Conservation (phyloP, 2,888 invertebrate genomes). For the Pterobdella sp. region DNA sequence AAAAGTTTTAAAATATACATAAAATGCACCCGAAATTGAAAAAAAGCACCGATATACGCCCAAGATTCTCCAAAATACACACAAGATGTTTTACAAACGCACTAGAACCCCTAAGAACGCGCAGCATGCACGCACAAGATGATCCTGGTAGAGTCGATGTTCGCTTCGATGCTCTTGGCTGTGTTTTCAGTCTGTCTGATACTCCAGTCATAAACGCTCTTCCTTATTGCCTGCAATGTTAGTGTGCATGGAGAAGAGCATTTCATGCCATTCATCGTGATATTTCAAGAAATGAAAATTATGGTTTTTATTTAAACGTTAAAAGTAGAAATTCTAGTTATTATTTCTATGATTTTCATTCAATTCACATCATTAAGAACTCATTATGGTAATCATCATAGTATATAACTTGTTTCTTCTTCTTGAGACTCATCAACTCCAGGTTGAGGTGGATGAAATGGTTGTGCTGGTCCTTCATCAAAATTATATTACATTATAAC, state of each 20-base stretch:
- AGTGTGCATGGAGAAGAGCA: not conserved
- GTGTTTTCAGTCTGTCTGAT: slow-evolving; percentile 21
- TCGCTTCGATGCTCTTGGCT: not conserved
- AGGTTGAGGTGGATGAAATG: slow-evolving; percentile 25
- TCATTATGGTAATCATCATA: no score
- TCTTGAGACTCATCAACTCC: slow-evolving; percentile 21
- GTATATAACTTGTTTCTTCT: slow-evolving; percentile 15
- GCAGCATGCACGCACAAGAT: not conserved
- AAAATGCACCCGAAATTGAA: no score
- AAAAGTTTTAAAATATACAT: no score
- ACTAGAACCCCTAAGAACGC: not conserved
- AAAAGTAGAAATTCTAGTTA: not conserved
- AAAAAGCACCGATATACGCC: not conserved
- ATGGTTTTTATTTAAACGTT: not conserved
- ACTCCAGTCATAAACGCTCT: slow-evolving; percentile 21
- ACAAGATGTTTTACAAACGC: not conserved
- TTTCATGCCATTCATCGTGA: no score
- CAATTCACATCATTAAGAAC: not conserved
- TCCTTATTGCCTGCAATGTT: not conserved
- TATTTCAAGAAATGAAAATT: no score
- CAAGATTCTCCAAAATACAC: not conserved
- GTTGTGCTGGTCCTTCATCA: slow-evolving; percentile 25
- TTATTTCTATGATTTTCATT: not conserved
- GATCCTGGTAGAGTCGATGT: slow-evolving; percentile 9
- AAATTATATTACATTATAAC: no score